A percentile compares a stretch with the other conserved stretches of the same genome.
phyloP scores from a whole-genome alignment of 2,888 invertebrate species.

The Myathropa florea region DNA sequence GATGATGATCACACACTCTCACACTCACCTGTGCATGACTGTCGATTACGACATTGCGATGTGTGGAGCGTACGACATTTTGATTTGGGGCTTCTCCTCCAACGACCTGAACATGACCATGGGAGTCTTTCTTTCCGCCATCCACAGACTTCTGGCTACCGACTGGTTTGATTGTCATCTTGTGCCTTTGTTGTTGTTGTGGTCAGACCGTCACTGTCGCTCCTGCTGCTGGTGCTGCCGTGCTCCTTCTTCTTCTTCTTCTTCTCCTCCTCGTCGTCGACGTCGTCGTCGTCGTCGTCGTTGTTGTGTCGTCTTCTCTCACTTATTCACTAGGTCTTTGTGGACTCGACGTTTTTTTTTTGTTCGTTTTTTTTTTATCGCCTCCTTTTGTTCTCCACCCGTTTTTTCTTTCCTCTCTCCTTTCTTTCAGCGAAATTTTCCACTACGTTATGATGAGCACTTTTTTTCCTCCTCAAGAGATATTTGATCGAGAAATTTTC shows the following conservation, averaged over 20 bases:
- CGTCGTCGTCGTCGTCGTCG: background rate
- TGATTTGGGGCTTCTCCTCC: slow-evolving; percentile 67
- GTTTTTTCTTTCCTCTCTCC: slow-evolving; percentile 2
- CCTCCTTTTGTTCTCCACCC: slow-evolving; percentile 50
- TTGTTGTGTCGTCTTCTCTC: slow-evolving; percentile 39
- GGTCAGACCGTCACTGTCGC: slow-evolving; percentile 9
- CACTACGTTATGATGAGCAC: slow-evolving; percentile 33
- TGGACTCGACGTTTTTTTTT: slow-evolving; percentile 24
- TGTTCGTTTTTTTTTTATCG: slow-evolving; percentile 32
- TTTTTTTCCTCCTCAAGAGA: slow-evolving; percentile 12
- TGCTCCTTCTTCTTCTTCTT: background rate
- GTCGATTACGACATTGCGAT: slow-evolving; percentile 79
- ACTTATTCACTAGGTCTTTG: slow-evolving; percentile 2
- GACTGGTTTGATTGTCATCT: slow-evolving; percentile 80
- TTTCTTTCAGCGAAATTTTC: slow-evolving; percentile 58
- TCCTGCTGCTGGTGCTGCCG: background rate
- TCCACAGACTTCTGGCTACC: slow-evolving; percentile 74
- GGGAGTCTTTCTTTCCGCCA: slow-evolving; percentile 74
- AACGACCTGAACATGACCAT: slow-evolving; percentile 71
- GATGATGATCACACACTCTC: slow-evolving; percentile 14
- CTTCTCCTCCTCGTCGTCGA: background rate
- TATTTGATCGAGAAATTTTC: slow-evolving; percentile 25
- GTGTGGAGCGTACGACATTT: slow-evolving; percentile 71
- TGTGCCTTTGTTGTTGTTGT: slow-evolving; percentile 46
- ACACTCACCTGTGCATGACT: slow-evolving; percentile 76